Evolutionary conservation across 2,797 vertebrate genomes (phyloP).

Genomic region (Chelonia mydas): DNA sequence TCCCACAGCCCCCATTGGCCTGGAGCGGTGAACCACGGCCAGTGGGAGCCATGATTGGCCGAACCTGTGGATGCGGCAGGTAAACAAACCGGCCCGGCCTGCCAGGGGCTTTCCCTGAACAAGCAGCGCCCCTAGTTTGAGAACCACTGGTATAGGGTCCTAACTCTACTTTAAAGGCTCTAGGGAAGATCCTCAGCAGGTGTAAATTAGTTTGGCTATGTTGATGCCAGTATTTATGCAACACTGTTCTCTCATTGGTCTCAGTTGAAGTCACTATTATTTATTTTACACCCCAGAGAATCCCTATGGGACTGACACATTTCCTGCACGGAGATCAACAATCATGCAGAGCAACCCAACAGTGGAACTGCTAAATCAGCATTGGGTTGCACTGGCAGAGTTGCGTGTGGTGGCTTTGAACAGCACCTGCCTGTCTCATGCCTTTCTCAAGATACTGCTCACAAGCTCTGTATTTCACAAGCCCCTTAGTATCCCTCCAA

Average conservation of each 20-base stretch:
- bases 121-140: too few species aligned
- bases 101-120: too few species aligned
- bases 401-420: background rate
- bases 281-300: background rate
- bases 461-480: too few species aligned
- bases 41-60: too few species aligned
- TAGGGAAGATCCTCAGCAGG: background rate
- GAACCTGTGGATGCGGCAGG: too few species aligned
- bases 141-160: background rate
- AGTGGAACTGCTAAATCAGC: background rate
- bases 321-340: background rate
- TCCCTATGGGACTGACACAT: background rate
- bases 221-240: background rate
- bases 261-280: background rate
- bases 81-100: too few species aligned
- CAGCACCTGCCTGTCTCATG: fast-evolving
- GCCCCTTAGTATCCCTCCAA: background rate
- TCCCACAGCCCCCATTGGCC: too few species aligned
- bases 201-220: background rate
- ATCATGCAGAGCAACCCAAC: fast-evolving
- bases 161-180: background rate
- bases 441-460: background rate
- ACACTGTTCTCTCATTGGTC: background rate
- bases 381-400: background rate
- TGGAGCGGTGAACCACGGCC: too few species aligned